phyloP scores from a whole-genome alignment of 2,113 vertebrate species.

The Dasyprocta punctata region DNA sequence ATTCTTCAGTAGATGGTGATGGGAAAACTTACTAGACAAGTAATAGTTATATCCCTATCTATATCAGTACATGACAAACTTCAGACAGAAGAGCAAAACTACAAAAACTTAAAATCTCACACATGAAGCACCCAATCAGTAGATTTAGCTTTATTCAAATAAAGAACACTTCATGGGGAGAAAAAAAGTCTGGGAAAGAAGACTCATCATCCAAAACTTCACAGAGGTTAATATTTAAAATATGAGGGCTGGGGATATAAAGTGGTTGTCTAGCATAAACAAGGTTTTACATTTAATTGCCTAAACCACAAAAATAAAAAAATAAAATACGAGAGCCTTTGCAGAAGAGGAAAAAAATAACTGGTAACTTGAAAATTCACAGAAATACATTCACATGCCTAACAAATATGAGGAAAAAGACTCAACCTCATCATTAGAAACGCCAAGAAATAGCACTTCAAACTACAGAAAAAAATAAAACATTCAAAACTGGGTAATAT shows the following conservation, averaged over 20 bases:
- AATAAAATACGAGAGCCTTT: neutral
- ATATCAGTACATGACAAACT: neutral
- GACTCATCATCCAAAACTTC: neutral
- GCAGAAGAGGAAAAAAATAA: neutral
- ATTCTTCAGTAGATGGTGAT: neutral
- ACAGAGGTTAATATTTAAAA: slow-evolving; percentile 1
- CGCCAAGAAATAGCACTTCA: neutral
- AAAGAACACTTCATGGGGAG: neutral
- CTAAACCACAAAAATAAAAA: neutral
- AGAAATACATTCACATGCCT: neutral
- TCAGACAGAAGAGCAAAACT: neutral
- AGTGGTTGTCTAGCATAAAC: neutral
- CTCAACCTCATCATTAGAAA: neutral
- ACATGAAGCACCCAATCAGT: neutral
- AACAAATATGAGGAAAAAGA: slow-evolving; percentile 28
- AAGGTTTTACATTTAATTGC: neutral
- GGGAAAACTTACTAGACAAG: neutral
- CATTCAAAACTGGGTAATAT: neutral
- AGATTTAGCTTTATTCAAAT: neutral
- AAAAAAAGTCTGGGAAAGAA: neutral
- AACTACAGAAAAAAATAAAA: neutral
- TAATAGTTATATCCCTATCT: neutral
- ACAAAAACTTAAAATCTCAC: neutral
- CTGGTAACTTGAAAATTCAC: neutral
- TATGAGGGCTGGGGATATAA: neutral